Evolutionary conservation across 2,888 invertebrate genomes (phyloP).

Genomic region (Drosophila greeni): DNA sequence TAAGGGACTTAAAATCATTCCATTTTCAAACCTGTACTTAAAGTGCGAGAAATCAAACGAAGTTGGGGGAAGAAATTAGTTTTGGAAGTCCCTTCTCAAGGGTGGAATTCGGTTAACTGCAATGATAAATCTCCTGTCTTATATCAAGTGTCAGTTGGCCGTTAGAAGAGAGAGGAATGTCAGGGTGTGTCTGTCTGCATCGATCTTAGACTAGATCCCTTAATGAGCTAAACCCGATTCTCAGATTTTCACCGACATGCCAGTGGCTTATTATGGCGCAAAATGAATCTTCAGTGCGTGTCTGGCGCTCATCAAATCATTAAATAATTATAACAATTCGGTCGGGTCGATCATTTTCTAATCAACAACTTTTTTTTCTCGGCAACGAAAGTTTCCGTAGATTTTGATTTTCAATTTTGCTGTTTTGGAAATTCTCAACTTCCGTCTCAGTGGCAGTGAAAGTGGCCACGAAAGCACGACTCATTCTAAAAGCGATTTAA

Average conservation of each 20-base stretch:
- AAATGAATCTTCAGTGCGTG: conserved; percentile 23
- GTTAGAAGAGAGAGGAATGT: conserved; percentile 19
- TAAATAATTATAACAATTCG: conserved; percentile 50
- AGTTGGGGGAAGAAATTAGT: conserved; percentile 41
- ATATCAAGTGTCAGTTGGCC: conserved; percentile 56
- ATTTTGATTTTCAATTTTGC: conserved; percentile 37
- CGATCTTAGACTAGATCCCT: conserved; percentile 23
- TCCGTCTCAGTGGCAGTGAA: conserved; percentile 53
- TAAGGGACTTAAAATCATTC: conserved; percentile 29
- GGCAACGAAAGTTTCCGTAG: conserved; percentile 42
- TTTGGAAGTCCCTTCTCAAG: neutral
- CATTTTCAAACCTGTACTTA: conserved; percentile 42
- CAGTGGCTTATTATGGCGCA: conserved; percentile 4
- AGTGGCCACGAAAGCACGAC: conserved; percentile 44
- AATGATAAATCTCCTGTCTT: conserved; percentile 53
- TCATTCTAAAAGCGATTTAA: conserved; percentile 64
- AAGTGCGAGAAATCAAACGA: conserved; percentile 65
- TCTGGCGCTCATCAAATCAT: conserved; percentile 40
- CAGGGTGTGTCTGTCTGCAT: conserved; percentile 39
- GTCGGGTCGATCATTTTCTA: conserved; percentile 51
- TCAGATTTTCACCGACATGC: conserved; percentile 30
- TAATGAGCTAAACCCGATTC: conserved; percentile 14
- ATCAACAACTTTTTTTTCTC: conserved; percentile 57
- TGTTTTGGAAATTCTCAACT: conserved; percentile 38
- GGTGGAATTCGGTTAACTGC: conserved; percentile 5